These are phyloP conservation scores for Alosa alosa DNA, from an alignment of 2,113 vertebrate species.

Conservation along the genomic window DNA sequence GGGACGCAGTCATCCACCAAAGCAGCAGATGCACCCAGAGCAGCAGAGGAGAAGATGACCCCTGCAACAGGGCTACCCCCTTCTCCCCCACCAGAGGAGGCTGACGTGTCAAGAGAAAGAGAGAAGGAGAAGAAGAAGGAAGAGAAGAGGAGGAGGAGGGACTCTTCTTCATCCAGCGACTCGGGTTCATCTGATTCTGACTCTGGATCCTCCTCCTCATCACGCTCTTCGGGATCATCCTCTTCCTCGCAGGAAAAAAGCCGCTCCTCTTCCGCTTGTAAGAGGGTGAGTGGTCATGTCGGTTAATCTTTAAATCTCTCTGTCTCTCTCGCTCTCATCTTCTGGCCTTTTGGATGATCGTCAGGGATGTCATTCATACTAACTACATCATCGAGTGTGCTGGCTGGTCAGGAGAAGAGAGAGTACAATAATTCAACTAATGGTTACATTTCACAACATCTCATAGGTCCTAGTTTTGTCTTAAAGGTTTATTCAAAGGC, in stretches of 20 bases:
- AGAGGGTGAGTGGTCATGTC: conserved; percentile 59
- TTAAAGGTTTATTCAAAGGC: neutral
- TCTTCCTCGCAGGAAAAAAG: conserved; percentile 63
- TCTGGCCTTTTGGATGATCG: neutral
- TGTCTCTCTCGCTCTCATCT: conserved; percentile 14
- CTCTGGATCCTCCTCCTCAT: conserved; percentile 72
- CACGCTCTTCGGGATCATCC: conserved; percentile 65
- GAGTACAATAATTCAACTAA: neutral
- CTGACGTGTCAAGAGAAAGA: conserved; percentile 14
- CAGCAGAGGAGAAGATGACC: conserved; percentile 33
- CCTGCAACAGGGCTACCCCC: neutral
- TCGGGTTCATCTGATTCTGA: conserved; percentile 71
- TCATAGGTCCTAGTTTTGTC: neutral
- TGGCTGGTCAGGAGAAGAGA: conserved; percentile 6
- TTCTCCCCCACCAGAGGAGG: conserved; percentile 22
- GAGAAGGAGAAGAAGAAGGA: conserved; percentile 42
- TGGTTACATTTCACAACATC: neutral
- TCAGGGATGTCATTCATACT: neutral
- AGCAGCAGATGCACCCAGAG: neutral
- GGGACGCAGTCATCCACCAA: neutral
- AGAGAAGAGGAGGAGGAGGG: conserved; percentile 47
- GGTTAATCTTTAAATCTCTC: conserved; percentile 5
- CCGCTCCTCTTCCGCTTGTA: conserved; percentile 53
- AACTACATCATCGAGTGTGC: neutral
- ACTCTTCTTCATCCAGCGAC: conserved; percentile 61